A percentile compares a stretch with the other conserved stretches of the same genome.
phyloP scores from a whole-genome alignment of 2,113 vertebrate species.

The Pyxicephalus adspersus region DNA sequence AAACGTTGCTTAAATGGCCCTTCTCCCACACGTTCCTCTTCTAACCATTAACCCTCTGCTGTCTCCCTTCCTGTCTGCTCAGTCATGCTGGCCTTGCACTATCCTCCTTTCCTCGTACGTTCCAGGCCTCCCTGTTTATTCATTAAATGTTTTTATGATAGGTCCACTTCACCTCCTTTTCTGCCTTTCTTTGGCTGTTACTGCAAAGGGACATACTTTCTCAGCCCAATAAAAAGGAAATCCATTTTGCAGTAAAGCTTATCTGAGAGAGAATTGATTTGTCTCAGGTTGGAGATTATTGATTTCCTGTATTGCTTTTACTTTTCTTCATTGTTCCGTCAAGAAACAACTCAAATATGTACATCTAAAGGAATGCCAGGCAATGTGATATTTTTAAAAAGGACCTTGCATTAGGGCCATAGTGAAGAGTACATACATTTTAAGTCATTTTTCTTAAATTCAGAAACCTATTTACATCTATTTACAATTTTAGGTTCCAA shows the following conservation, averaged over 20 bases:
- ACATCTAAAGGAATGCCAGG: background rate
- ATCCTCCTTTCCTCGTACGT: too few species aligned
- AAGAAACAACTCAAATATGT: slow-evolving; percentile 16
- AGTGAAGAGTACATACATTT: background rate
- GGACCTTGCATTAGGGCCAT: background rate
- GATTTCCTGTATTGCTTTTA: slow-evolving; percentile 24
- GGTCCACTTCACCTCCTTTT: slow-evolving; percentile 4
- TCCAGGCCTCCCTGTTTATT: too few species aligned
- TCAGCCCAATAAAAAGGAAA: slow-evolving; percentile 44
- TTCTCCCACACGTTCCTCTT: too few species aligned
- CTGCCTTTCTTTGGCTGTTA: background rate
- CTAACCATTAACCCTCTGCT: too few species aligned
- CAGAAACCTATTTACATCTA: too few species aligned
- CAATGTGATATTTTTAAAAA: slow-evolving; percentile 19
- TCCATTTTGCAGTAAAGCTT: slow-evolving; percentile 52
- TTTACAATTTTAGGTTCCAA: too few species aligned
- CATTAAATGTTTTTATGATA: too few species aligned
- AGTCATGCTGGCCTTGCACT: too few species aligned
- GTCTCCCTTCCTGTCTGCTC: too few species aligned
- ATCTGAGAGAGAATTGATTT: slow-evolving; percentile 48
- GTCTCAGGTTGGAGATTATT: slow-evolving; percentile 43
- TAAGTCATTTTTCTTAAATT: too few species aligned
- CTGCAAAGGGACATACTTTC: slow-evolving; percentile 21
- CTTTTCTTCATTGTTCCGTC: background rate
- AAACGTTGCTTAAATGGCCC: too few species aligned